These are phyloP conservation scores for Lasioglossum oenotherae DNA, from an alignment of 2,888 invertebrate species.

Conservation along the genomic window DNA sequence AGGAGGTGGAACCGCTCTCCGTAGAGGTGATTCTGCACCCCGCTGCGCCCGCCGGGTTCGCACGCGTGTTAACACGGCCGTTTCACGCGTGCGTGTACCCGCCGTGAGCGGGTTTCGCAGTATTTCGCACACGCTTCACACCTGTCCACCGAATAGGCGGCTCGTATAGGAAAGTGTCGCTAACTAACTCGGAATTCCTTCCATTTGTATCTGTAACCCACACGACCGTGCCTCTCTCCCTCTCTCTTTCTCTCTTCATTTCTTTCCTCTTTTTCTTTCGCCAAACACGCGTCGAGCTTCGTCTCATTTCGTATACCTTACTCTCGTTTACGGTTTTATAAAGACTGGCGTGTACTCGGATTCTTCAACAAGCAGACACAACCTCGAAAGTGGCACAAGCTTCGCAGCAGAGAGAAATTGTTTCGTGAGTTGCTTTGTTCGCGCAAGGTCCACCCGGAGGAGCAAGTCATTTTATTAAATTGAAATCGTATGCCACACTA, in stretches of 20 bases:
- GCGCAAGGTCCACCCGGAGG: neutral
- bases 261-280: neutral
- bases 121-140: conserved; percentile 52
- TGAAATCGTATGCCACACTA: conserved; percentile 37
- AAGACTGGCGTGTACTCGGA: neutral
- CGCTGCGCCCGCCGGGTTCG: conserved; percentile 64
- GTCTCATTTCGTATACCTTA: conserved; percentile 29
- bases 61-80: conserved; percentile 70
- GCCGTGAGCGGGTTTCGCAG: conserved; percentile 38
- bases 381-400: neutral
- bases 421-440: conserved; percentile 24
- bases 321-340: conserved; percentile 37
- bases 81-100: conserved; percentile 59
- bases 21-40: conserved; percentile 60
- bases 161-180: conserved; percentile 58
- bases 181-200: conserved; percentile 74
- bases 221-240: neutral
- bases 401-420: neutral
- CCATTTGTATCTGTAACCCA: conserved; percentile 44
- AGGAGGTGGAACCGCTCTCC: conserved; percentile 40
- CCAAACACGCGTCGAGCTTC: conserved; percentile 19
- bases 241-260: neutral
- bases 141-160: conserved; percentile 49
- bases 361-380: neutral
- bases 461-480: conserved; percentile 59